Base-by-base conservation (phyloP, 2,113 vertebrate genomes). In the Crotophaga sulcirostris region DNA sequence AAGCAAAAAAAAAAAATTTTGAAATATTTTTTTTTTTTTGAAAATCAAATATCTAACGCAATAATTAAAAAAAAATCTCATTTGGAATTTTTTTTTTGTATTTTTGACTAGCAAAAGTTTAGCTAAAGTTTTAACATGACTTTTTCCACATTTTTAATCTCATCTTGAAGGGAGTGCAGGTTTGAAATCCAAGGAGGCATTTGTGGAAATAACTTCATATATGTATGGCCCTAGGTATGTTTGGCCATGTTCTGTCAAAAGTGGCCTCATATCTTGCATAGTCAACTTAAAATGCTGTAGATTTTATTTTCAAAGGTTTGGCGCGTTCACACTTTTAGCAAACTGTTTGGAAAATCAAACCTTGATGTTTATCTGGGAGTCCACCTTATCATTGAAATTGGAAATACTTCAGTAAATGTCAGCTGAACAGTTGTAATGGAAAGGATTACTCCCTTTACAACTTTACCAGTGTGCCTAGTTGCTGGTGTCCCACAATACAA, bases 191-290 rank as follows among this genome's bases (percentile, higher is more conserved):
- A 64, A 74, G 20, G 59, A 87, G 44, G 5, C 3, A 18, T 76
- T 75, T 77, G 20, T 66, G 51, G 36, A 81, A 87, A 45, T 69
- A 74, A 52, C 15, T 52, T 36, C 14, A 56, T 2, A 6, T 45
- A 26, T 62, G 7, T 7, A 16, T 47, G 28, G 21, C n/a, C 21
- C 4, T 52, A 51, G 34, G 28, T 72, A 31, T 0, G 0, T 56
- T 45, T 78, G 54, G 25, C 26, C 1, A 1, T 47, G 72, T 86
- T 90, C 42, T 80, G 21, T 84, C 26, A 49, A 55, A 59, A 72
- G 6, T 31, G 24, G 25, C n/a, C 5, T 87, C 19, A 1, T 42
- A 6, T 47, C 16, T 73, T 76, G n/a, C 19, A 23, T 49, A 68
- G 44, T 44, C 36, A 77, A 54, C 38, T 60, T 76, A 19, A 85